Base-by-base conservation (phyloP, 2,888 invertebrate species). In the Zaprionus obscuricornis region DNA sequence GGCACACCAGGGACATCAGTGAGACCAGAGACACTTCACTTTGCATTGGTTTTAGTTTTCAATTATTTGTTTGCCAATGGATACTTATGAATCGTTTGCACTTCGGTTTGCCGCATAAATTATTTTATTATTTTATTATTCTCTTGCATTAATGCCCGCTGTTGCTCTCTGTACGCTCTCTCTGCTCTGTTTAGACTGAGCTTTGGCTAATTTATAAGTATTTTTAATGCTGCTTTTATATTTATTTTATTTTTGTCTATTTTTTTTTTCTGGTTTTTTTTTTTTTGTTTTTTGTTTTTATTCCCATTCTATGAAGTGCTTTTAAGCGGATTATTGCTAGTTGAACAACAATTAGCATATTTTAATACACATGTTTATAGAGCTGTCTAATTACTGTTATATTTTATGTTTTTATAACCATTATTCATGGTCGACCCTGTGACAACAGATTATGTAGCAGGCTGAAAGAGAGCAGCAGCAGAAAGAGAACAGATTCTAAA, bases 71-170 rank as follows among this genome's bases (percentile, higher is more conserved):
- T 77, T 81, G 66, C 34, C 13, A 1, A 24, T 6, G 49, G 56
- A 74, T 75, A 78, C 66, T 47, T n/a, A 26, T 39, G 52, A 10
- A 34, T 18, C 40, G 43, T 69, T 76, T 65, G 70, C 64, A 52
- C 31, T 76, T 51, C 57, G 51, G 46, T 24, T 36, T 20, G 55
- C 33, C 65, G 77, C 84, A 78, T 76, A 73, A 81, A 79, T 83
- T 67, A 73, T 83, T 65, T 63, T 57, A 78, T 67, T 65, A 55
- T 71, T 60, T 60, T 49, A 52, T 52, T 42, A 40, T 42, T n/a
- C n/a, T n/a, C n/a, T n/a, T 45, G 55, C 59, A 68, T 66, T 71
- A 75, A 68, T 68, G 63, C 42, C 54, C 43, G 65, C 73, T 60
- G n/a, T n/a, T n/a, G n/a, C n/a, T n/a, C n/a, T n/a, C n/a, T n/a